phyloP scores from a whole-genome alignment of 1,140 invertebrate species.

The Meteorus sp. region DNA sequence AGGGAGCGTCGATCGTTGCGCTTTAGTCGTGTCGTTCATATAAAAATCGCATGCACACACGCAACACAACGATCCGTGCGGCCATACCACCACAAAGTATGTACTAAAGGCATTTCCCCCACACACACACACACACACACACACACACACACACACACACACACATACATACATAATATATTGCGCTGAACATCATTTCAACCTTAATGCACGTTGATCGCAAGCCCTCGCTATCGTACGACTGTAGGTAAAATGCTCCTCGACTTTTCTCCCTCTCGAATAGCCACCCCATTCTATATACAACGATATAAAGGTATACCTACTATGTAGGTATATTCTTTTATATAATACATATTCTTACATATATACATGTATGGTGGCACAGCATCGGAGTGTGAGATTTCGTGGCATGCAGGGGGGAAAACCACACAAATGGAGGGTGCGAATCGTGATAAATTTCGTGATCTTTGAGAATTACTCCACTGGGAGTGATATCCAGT shows the following conservation, averaged over 20 bases:
- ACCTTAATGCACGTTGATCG: too few species aligned
- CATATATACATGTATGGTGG: too few species aligned
- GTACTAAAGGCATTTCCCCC: not conserved
- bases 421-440: not conserved
- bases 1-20: slow-evolving; percentile 6
- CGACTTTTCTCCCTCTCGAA: not conserved
- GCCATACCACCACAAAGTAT: not conserved
- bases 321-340: too few species aligned
- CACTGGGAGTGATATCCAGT: slow-evolving; percentile 12
- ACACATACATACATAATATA: too few species aligned
- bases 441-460: slow-evolving; percentile 19
- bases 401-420: not conserved
- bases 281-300: not conserved
- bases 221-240: too few species aligned
- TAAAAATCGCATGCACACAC: not conserved
- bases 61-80: too few species aligned
- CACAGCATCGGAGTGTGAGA: not conserved
- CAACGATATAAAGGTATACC: too few species aligned
- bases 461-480: slow-evolving; percentile 18
- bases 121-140: too few species aligned
- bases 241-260: too few species aligned
- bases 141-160: not conserved
- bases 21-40: not conserved
- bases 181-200: too few species aligned
- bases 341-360: too few species aligned